Evolutionary conservation across 1,140 invertebrate genomes (phyloP).

Genomic region (Camponotus pennsylvanicus): DNA sequence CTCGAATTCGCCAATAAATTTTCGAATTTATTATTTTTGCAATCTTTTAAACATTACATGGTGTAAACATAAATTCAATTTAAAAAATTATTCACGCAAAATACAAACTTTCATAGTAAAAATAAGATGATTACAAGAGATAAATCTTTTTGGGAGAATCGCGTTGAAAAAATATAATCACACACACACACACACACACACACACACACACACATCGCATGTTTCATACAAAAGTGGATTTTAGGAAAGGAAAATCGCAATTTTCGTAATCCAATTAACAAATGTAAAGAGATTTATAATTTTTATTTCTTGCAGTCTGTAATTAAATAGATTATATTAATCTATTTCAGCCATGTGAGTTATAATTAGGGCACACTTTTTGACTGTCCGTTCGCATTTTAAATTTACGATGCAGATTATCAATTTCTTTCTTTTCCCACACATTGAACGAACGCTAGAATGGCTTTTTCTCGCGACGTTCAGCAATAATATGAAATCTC

Average conservation of each 20-base stretch:
- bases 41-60: no score
- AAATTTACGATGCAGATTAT: background rate
- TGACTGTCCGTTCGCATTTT: background rate
- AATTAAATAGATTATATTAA: background rate
- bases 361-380: background rate
- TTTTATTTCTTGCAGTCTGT: background rate
- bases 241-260: background rate
- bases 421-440: background rate
- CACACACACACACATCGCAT: no score
- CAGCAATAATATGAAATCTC: slow-evolving; percentile 19
- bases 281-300: background rate
- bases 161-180: background rate
- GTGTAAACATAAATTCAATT: background rate
- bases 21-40: background rate
- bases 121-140: background rate
- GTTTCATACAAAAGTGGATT: background rate
- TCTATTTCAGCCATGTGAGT: background rate
- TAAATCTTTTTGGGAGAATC: background rate
- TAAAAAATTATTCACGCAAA: background rate
- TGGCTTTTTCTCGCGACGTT: slow-evolving; percentile 7
- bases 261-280: background rate
- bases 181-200: no score
- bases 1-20: background rate
- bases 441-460: background rate
- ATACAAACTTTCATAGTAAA: background rate